phyloP scores from a whole-genome alignment of 2,888 invertebrate species.

The Deroplatys truncata region DNA sequence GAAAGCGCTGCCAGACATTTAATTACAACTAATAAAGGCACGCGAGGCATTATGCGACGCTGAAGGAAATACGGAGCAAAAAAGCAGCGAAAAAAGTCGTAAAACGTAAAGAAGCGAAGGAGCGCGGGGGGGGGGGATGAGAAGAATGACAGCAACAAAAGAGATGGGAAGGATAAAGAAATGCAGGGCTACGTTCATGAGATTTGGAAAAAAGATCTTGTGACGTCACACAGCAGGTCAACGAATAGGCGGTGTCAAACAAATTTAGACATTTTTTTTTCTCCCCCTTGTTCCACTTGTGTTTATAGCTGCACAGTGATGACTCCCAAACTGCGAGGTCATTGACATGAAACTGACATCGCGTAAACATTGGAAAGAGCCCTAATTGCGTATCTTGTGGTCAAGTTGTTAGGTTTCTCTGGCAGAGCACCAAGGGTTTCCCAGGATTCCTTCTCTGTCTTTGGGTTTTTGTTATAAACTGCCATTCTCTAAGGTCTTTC shows the following conservation, averaged over 20 bases:
- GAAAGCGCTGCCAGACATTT: not conserved
- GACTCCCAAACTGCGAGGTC: not conserved
- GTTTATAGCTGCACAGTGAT: not conserved
- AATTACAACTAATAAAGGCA: not conserved
- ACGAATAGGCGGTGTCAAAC: not conserved
- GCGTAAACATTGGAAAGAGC: not conserved
- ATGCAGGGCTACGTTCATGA: not conserved
- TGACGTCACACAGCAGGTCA: not conserved
- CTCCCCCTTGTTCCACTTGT: not conserved
- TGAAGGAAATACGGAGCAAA: not conserved
- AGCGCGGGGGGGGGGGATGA: not conserved
- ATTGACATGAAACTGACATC: not conserved
- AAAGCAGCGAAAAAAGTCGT: not conserved
- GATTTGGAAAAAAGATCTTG: not conserved
- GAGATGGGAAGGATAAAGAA: not conserved
- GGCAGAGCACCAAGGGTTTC: not conserved
- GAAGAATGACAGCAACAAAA: not conserved
- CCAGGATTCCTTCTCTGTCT: too few relatives aligned
- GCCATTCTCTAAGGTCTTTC: too few relatives aligned
- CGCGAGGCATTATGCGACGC: not conserved
- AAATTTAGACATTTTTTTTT: not conserved
- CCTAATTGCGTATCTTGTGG: not conserved
- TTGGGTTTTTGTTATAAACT: too few relatives aligned
- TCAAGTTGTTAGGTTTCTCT: not conserved
- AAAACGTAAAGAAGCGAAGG: not conserved